Percentiles rank a stretch among this genome's conserved stretches.
Evolutionary conservation across 2,113 vertebrate genomes (phyloP).

Genomic region (Pontoporia blainvillei): DNA sequence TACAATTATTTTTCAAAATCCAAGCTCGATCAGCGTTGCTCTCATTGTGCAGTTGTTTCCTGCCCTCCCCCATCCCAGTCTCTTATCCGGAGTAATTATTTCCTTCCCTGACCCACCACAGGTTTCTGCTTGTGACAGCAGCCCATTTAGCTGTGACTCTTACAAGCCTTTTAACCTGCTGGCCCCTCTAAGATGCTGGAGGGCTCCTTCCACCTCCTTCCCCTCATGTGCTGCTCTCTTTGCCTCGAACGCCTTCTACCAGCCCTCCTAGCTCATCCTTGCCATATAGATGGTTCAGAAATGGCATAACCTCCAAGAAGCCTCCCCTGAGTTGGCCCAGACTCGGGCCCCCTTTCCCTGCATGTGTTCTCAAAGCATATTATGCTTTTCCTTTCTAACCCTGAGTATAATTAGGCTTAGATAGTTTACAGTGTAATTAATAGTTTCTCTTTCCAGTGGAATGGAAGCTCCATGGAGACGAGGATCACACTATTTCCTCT

Average conservation of each 20-base stretch:
- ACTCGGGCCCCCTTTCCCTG: neutral
- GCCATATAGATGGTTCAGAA: neutral
- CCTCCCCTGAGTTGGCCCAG: neutral
- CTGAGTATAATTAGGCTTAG: neutral
- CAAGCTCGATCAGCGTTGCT: neutral
- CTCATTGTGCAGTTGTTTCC: neutral
- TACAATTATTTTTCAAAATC: neutral
- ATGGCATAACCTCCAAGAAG: neutral
- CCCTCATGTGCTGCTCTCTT: neutral
- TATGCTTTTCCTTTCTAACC: neutral
- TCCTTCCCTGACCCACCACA: neutral
- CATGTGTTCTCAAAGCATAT: neutral
- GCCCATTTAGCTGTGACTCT: neutral
- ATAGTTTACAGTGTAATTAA: neutral
- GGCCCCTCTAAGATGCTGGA: neutral
- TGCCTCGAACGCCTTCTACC: neutral
- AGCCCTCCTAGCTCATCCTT: neutral
- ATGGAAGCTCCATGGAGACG: neutral
- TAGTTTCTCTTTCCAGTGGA: neutral
- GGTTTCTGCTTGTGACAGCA: neutral
- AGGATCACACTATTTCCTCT: neutral
- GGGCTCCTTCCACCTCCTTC: neutral
- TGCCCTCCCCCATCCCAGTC: neutral
- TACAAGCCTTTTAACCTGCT: neutral
- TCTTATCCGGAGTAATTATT: neutral